Evolutionary conservation across 1,140 invertebrate species (phyloP).

Genomic region (Penaeus indicus): DNA sequence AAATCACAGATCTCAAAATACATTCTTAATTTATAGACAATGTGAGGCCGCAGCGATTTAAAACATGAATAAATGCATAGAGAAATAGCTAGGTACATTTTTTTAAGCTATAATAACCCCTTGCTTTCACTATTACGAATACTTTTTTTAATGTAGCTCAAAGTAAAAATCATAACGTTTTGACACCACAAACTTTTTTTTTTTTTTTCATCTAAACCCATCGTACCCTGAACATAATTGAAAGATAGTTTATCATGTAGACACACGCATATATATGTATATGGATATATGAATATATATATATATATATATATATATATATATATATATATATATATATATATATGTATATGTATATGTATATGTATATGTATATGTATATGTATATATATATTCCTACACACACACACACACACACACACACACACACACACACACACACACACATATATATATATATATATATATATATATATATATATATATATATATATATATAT

Average conservation of each 20-base stretch:
- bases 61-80: neutral
- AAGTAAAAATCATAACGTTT: neutral
- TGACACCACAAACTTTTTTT: neutral
- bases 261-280: neutral
- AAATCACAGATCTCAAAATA: too few species aligned
- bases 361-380: neutral
- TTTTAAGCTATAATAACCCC: neutral
- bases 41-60: too few species aligned
- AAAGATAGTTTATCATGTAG: neutral
- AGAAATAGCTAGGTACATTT: constrained; percentile 3
- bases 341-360: neutral
- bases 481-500: too few species aligned
- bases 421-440: too few species aligned
- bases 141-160: neutral
- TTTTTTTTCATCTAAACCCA: neutral
- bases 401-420: too few species aligned
- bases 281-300: neutral
- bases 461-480: too few species aligned
- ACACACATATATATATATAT: too few species aligned
- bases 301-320: constrained; percentile 27
- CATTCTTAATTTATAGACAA: too few species aligned
- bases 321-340: constrained; percentile 27
- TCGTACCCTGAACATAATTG: neutral
- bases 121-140: neutral
- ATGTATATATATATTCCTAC: too few species aligned